Base-by-base conservation (phyloP, 2,888 invertebrate species). In the Synergus itoensis region DNA sequence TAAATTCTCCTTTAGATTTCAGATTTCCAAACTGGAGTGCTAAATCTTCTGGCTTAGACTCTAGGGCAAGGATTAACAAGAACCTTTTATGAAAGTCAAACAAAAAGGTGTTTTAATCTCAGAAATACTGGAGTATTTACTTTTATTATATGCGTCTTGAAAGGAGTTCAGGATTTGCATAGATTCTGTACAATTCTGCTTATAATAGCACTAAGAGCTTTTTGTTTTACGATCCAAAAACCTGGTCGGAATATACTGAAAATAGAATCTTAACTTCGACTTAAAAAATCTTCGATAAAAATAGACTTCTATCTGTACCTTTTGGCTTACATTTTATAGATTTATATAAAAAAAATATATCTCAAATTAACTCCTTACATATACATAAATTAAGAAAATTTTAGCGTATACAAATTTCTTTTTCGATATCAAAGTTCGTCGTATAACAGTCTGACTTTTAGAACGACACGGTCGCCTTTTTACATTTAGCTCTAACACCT, bases 401-500 rank as follows among this genome's bases (percentile, higher is more conserved):
- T 60, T 62, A 60, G 18, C n/a, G 7, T 45, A 67, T 28, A 43
- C 8, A 21, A 45, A 21, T 65, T 41, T 65, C 8, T 67, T 45
- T 21, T 45, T 21, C 14, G 67, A 67, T 16, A 14, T 45, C 21
- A 14, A 67, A 48, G 57, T 36, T 69, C 8, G 36, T 53, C 53
- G 16, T n/a, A 45, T 53, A 57, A 36, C 73, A 73, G 73, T 73
- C 73, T 73, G 36, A 73, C 36, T 53, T 73, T 73, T 73, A 36
- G 5, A 53, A 73, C 53, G 73, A 73, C 53, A 12, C 16, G 40
- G 73, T 73, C 48, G 18, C 48, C 28, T 73, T 53, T 53, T 36
- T 73, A 73, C n/a, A 53, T n/a, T 53, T 73, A 73, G 40, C 28
- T 73, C 45, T 53, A 60, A 48, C 48, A 43, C 28, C 3, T 45